Evolutionary conservation across 2,797 vertebrate species (phyloP).

Genomic region (Galagoides demidoff): DNA sequence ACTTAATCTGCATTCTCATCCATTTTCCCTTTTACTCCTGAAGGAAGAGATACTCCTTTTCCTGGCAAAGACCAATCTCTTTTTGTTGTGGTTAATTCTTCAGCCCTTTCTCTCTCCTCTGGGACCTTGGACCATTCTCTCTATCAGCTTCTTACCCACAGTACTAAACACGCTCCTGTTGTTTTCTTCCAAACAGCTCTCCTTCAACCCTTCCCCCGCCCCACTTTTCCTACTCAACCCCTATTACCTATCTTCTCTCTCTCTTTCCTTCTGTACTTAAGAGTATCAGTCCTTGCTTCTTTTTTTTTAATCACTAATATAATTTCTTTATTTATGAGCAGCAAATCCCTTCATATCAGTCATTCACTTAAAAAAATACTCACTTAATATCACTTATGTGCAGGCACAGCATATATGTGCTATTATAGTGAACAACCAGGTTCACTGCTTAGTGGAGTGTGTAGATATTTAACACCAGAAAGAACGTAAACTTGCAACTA

Average conservation of each 20-base stretch:
- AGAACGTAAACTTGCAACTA: not conserved
- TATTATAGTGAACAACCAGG: not conserved
- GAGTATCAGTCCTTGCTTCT: not conserved
- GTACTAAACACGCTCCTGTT: not conserved
- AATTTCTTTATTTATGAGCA: slow-evolving; percentile 8
- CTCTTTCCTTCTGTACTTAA: not conserved
- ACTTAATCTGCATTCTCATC: not conserved
- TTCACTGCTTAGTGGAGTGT: not conserved
- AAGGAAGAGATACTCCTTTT: slow-evolving; percentile 13
- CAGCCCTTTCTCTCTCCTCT: not conserved
- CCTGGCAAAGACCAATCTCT: not conserved
- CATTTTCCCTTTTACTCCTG: slow-evolving; percentile 7
- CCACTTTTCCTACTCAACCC: not conserved
- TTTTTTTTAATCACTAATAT: not conserved
- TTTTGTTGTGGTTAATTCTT: not conserved
- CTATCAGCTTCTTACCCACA: not conserved
- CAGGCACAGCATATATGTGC: not conserved
- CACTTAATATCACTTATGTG: not conserved
- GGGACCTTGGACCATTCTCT: not conserved
- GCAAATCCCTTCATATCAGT: not conserved
- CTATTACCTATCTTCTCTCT: not conserved
- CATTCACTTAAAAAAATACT: slow-evolving; percentile 9
- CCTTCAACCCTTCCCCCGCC: not conserved
- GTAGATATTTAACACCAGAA: slow-evolving; percentile 23
- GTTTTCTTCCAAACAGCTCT: not conserved